phyloP scores from a whole-genome alignment of 2,113 vertebrate species.

The Euleptes europaea region DNA sequence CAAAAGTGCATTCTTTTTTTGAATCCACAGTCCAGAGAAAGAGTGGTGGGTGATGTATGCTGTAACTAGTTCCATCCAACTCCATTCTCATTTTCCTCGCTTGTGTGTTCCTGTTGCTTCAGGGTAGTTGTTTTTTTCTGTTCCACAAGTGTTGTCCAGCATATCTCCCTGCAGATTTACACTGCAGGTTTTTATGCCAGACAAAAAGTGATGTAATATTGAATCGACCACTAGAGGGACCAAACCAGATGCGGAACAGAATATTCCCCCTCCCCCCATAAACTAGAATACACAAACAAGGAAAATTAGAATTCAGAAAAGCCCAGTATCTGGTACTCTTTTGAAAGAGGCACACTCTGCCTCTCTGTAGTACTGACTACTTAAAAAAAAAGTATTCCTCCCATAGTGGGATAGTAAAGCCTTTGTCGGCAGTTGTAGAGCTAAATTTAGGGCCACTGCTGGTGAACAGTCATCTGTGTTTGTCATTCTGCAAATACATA shows the following conservation, averaged over 20 bases:
- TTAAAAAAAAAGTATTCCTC: background rate
- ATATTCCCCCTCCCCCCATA: too few relatives aligned
- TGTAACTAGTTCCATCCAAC: background rate
- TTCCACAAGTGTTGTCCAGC: too few relatives aligned
- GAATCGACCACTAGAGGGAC: too few relatives aligned
- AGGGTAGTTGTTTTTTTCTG: too few relatives aligned
- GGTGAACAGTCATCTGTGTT: background rate
- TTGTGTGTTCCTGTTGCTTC: too few relatives aligned
- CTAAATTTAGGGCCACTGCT: background rate
- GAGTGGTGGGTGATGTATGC: background rate
- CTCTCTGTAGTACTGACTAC: background rate
- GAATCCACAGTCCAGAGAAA: background rate
- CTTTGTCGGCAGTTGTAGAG: background rate
- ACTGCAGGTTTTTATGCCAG: too few relatives aligned
- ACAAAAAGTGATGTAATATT: too few relatives aligned
- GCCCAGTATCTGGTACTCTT: background rate
- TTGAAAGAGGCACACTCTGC: background rate
- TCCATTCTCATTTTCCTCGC: background rate
- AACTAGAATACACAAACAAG: too few relatives aligned
- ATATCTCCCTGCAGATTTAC: too few relatives aligned
- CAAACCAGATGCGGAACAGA: too few relatives aligned
- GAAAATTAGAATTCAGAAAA: too few relatives aligned
- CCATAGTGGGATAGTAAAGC: background rate
- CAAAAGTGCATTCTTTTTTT: background rate
- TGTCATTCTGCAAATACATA: background rate